Percentiles rank a stretch among this genome's conserved stretches.
Conservation (phyloP, 2,888 invertebrate genomes). For the Ephialtes manifestator region DNA sequence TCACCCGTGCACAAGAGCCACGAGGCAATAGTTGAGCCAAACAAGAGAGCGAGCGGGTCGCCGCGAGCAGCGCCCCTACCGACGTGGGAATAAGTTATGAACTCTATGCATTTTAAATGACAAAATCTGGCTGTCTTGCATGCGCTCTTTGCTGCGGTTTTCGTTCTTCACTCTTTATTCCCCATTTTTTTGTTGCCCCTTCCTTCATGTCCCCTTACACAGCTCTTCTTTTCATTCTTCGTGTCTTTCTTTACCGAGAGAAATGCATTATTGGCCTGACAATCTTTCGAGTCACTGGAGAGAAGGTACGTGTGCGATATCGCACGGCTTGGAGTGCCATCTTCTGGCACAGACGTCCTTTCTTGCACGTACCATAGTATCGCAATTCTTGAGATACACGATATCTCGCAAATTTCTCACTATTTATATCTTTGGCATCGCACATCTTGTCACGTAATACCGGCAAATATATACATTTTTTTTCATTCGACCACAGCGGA, state of each 20-base stretch:
- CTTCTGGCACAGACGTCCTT: slow-evolving; percentile 49
- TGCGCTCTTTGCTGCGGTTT: slow-evolving; percentile 78
- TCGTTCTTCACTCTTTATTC: slow-evolving; percentile 48
- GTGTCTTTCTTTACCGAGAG: slow-evolving; percentile 69
- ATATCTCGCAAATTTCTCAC: slow-evolving; percentile 61
- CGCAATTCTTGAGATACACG: slow-evolving; percentile 56
- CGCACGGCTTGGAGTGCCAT: slow-evolving; percentile 48
- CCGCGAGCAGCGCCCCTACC: slow-evolving; percentile 61
- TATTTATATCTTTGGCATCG: slow-evolving; percentile 60
- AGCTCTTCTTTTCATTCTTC: slow-evolving; percentile 44
- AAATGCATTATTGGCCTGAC: slow-evolving; percentile 83
- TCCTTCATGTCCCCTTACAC: slow-evolving; percentile 23
- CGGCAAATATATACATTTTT: slow-evolving; percentile 6
- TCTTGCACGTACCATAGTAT: slow-evolving; percentile 56
- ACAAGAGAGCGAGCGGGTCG: slow-evolving; percentile 6
- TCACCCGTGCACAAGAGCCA: background rate
- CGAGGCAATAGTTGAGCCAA: slow-evolving; percentile 54
- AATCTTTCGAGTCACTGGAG: slow-evolving; percentile 71
- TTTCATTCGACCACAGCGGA: background rate
- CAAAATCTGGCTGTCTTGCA: slow-evolving; percentile 81
- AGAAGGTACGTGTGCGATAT: slow-evolving; percentile 60
- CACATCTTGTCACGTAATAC: slow-evolving; percentile 28
- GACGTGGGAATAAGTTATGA: slow-evolving; percentile 82
- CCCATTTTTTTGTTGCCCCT: slow-evolving; percentile 20
- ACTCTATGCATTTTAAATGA: slow-evolving; percentile 84